Conservation (phyloP, 35 echinoderm and acorn worm genomes). For the Ptychodera flava region DNA sequence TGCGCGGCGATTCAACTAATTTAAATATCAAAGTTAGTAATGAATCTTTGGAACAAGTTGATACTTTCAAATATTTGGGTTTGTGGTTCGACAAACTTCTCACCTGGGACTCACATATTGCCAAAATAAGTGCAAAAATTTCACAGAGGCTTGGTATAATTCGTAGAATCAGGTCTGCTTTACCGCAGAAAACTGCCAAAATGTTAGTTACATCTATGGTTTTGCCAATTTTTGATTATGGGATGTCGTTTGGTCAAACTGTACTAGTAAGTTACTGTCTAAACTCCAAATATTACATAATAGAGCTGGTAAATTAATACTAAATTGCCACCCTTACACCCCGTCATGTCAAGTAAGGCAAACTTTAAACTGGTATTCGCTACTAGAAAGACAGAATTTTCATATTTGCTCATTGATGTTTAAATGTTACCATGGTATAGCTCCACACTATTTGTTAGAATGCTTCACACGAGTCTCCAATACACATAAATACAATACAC, state of each 20-base stretch:
- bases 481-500: not conserved
- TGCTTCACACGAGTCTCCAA: not conserved
- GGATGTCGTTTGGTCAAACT: slow-evolving; percentile 20
- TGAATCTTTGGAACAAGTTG: not conserved
- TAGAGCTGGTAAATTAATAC: not conserved
- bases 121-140: not conserved
- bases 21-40: not conserved
- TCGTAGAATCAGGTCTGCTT: slow-evolving; percentile 13
- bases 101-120: slow-evolving; percentile 14
- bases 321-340: not conserved
- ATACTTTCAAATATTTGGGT: slow-evolving; percentile 24
- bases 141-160: not conserved
- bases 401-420: not conserved
- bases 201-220: slow-evolving; percentile 3
- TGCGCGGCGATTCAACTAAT: not conserved
- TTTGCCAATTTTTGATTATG: slow-evolving; percentile 19
- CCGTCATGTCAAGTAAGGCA: not conserved
- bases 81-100: slow-evolving; percentile 12
- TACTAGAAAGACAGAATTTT: not conserved
- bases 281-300: not conserved
- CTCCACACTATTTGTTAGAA: not conserved
- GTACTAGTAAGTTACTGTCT: not conserved
- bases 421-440: not conserved
- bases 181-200: slow-evolving; percentile 12
- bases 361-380: not conserved